A percentile compares a stretch with the other conserved stretches of the same genome.
Conservation (phyloP, 2,888 invertebrate species). For the Acleris sparsana region DNA sequence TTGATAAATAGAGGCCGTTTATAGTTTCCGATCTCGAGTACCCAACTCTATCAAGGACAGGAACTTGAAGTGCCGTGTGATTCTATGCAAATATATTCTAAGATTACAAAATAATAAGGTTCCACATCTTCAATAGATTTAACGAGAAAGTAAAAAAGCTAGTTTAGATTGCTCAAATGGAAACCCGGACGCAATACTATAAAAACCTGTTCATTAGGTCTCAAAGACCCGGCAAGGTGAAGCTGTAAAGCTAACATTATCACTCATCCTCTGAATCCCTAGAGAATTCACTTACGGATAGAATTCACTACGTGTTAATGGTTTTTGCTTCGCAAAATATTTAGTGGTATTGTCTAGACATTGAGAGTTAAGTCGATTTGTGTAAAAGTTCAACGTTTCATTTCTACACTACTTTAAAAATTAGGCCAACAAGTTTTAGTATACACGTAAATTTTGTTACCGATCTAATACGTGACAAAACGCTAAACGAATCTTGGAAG, state of each 20-base stretch:
- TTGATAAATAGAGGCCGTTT: too few relatives aligned
- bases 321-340: slow-evolving; percentile 78
- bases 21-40: too few relatives aligned
- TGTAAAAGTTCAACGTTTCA: slow-evolving; percentile 41
- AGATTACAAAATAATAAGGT: slow-evolving; percentile 3
- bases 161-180: slow-evolving; percentile 41
- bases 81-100: neutral
- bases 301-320: slow-evolving; percentile 48
- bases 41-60: too few relatives aligned
- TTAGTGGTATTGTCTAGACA: slow-evolving; percentile 66
- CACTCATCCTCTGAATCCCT: slow-evolving; percentile 67
- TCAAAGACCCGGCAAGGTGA: slow-evolving; percentile 66
- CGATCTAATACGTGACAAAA: slow-evolving; percentile 17
- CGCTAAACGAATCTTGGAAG: slow-evolving; percentile 18
- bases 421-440: slow-evolving; percentile 34
- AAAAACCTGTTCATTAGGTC: slow-evolving; percentile 53
- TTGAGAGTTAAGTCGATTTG: slow-evolving; percentile 43
- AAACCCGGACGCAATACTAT: slow-evolving; percentile 47
- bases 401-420: slow-evolving; percentile 32
- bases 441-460: slow-evolving; percentile 16
- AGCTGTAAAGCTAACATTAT: slow-evolving; percentile 81
- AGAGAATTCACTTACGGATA: slow-evolving; percentile 70
- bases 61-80: too few relatives aligned
- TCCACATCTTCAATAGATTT: slow-evolving; percentile 38
- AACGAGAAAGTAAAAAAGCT: slow-evolving; percentile 43